Conservation (phyloP, 2,797 vertebrate species). For the Tarsius wallacei region DNA sequence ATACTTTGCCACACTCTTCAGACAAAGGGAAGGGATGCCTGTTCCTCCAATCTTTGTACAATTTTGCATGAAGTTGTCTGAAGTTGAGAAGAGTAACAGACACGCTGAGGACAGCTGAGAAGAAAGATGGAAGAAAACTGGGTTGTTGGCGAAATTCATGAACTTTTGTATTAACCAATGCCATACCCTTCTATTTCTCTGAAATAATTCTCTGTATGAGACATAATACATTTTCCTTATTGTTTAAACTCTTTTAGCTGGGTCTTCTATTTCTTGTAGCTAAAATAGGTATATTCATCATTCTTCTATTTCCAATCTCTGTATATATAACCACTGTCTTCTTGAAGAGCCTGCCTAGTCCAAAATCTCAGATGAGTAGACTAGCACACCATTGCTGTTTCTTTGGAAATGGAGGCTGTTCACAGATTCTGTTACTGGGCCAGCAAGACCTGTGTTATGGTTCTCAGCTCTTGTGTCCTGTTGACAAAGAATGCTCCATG, state of each 20-base stretch:
- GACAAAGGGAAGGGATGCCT: neutral
- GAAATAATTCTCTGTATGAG: neutral
- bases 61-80: neutral
- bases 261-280: neutral
- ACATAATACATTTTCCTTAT: neutral
- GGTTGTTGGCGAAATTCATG: neutral
- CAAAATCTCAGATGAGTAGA: neutral
- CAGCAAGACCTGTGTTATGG: no score
- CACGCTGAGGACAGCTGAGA: neutral
- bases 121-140: neutral
- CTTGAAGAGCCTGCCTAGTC: neutral
- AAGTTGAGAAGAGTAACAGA: neutral
- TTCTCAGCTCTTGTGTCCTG: no score
- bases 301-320: neutral
- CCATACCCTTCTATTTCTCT: neutral
- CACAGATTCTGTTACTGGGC: neutral
- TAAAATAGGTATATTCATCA: neutral
- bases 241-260: conserved; percentile 6
- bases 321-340: neutral
- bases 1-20: neutral
- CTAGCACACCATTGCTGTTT: neutral
- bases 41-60: neutral
- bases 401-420: neutral
- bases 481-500: no score
- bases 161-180: neutral